Evolutionary conservation across 1,140 invertebrate genomes (phyloP), one percentile per base, ranked within the genome.

Genomic region (Aphelinus certus): DNA sequence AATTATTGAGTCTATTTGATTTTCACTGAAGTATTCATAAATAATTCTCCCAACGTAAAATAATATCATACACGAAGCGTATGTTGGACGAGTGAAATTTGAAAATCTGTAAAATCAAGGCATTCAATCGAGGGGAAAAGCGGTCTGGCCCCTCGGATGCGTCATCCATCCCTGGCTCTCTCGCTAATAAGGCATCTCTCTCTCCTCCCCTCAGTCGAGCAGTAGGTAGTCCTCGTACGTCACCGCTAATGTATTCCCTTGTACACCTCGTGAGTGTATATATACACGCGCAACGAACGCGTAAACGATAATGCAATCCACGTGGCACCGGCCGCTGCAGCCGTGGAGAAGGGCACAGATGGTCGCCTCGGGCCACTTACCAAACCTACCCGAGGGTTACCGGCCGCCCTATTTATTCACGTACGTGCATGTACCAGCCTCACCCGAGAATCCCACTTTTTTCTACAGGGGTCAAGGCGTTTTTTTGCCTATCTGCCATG

Each of bases 301-400:
- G 82, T 84, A 83, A 86, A 87, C 83, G 83, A 80, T 85, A 85
- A 81, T 80, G 81, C 79, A 81, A 84, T 84, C 83, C 84, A 86
- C 84, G 84, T 85, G 84, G 85, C 83, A 79, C 10, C 55, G 10
- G n/a, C 5, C 3, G 45, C 43, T 26, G 56, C 55, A n/a, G 66
- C 65, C 2, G 53, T 6, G 51, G n/a, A 1, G 51, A 53, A 83
- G 85, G 83, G 85, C 86, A 88, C 87, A 88, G 87, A 88, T 88
- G 87, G 86, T 83, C 84, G 86, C 85, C 85, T 81, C 77, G 81
- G 69, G 85, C 86, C 83, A 87, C 84, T 88, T 87, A 86, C 84
- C 82, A 84, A 84, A 77, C 77, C 83, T 82, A 26, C 26, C 26
- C 26, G 26, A 26, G 26, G 26, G 26, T 26, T 26, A 26, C 26